A percentile compares a stretch with the other conserved stretches of the same genome.
phyloP scores from a whole-genome alignment of 1,140 invertebrate genomes.

The Rhynchophorus ferrugineus region DNA sequence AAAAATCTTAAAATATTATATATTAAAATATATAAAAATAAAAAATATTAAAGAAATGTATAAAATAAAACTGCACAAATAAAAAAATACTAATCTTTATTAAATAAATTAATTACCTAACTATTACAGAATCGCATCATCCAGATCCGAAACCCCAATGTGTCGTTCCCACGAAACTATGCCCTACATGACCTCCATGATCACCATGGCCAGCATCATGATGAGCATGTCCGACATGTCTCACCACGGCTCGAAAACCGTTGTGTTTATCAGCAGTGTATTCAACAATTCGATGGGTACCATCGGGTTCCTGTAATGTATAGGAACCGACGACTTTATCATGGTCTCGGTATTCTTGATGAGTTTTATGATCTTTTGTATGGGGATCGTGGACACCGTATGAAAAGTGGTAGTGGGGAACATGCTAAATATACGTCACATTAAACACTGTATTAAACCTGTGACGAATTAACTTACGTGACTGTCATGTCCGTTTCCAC shows the following conservation, averaged over 20 bases:
- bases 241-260: conserved; percentile 31
- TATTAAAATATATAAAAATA: no score
- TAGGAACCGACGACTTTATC: conserved; percentile 34
- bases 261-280: conserved; percentile 47
- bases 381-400: conserved; percentile 16
- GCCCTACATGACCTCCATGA: background rate
- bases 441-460: no score
- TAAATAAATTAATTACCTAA: no score
- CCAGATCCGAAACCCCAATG: conserved; percentile 9
- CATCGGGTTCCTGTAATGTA: conserved; percentile 46
- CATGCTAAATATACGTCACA: no score
- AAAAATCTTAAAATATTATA: no score
- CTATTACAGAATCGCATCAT: background rate
- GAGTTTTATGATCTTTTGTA: conserved; percentile 19
- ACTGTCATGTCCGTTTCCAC: no score
- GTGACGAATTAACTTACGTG: no score
- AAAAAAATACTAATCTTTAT: conserved; percentile 9
- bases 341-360: conserved; percentile 23
- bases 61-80: no score
- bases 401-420: conserved; percentile 11
- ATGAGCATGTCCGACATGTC: conserved; percentile 4
- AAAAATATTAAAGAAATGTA: no score
- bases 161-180: conserved; percentile 13
- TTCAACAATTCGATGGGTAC: conserved; percentile 44
- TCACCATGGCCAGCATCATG: conserved; percentile 1